Conservation (phyloP, 1,140 invertebrate species). For the Akabosia matsudoensis region DNA sequence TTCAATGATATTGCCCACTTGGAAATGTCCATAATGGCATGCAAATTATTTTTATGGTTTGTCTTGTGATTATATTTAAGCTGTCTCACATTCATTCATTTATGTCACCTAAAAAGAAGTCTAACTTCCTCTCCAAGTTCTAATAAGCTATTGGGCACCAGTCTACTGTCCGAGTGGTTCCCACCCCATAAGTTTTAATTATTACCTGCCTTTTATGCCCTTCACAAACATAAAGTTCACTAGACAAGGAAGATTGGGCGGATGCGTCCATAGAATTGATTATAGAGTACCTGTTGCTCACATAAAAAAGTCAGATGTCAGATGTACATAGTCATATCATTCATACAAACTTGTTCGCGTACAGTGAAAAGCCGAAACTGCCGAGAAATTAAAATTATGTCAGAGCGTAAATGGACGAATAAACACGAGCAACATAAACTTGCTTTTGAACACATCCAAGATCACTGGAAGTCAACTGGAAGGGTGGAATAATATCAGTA, state of each 20-base stretch:
- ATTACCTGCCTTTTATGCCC: conserved; percentile 4
- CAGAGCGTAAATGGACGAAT: conserved; percentile 1
- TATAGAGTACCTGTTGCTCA: conserved; percentile 1
- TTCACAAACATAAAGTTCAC: background rate
- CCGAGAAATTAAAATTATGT: conserved; percentile 21
- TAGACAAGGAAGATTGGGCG: background rate
- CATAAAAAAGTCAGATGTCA: no score
- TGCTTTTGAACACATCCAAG: background rate
- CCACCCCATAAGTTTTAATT: conserved; percentile 16
- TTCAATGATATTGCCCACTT: background rate
- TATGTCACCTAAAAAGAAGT: background rate
- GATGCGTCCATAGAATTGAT: background rate
- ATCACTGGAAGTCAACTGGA: background rate
- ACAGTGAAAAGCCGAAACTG: background rate
- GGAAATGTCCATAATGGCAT: conserved; percentile 1
- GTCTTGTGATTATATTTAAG: background rate
- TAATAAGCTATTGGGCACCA: background rate
- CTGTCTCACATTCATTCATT: background rate
- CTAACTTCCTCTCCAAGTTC: background rate
- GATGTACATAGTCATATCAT: background rate
- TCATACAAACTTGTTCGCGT: no score
- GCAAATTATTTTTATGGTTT: conserved; percentile 8
- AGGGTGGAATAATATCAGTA: conserved; percentile 15
- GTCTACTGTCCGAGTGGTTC: background rate
- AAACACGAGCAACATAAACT: background rate